Base-by-base conservation (phyloP, 2,113 vertebrate species). In the Alaudala cheleensis region DNA sequence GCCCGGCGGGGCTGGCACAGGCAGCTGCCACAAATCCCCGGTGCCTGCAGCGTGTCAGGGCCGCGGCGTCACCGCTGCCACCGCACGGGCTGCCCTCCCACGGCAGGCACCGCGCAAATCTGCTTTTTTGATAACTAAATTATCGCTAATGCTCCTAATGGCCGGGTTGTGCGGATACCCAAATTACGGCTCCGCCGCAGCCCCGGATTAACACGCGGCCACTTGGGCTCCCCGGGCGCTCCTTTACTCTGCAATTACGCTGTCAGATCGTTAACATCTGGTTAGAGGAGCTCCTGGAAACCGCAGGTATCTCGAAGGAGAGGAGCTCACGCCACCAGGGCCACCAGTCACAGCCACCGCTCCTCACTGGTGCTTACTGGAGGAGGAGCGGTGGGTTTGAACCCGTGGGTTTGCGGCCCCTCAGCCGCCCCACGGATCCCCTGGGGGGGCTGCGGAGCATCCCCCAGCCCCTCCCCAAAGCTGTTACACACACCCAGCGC, bases 51-150 rank as follows among this genome's bases (percentile, higher is more conserved):
- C 3, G 0, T 5, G 26, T 24, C 85, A 19, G 82, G 50, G 81
- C 7, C 20, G 4, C 65, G 4, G 72, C 31, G 0, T 7, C 50
- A 25, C 72, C 11, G 3, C 83, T 19, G 86, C 45, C 88, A 62
- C 33, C 9, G 1, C 88, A 12, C 4, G 3, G 67, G 83, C 92
- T 88, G 90, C 76, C 33, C 93, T 91, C 44, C 22, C 18, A 7
- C 84, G 0, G 14, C 93, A 90, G 90, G 90, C 95, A 86, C 74
- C 9, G 18, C 3, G 58, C 72, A 86, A 94, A 78, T 88, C 71
- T 81, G 90, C 76, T 88, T 82, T 82, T 81, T 70, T 92, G 92
- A 94, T 97, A 93, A 93, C 85, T 92, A 81, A 96, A 97, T 96
- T 70, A 93, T 71, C 93, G 45, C 71, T 86, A 95, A 95, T 84